A percentile compares a stretch with the other conserved stretches of the same genome.
phyloP scores from a whole-genome alignment of 2,888 invertebrate species.

The Nemotelus pantherinus region DNA sequence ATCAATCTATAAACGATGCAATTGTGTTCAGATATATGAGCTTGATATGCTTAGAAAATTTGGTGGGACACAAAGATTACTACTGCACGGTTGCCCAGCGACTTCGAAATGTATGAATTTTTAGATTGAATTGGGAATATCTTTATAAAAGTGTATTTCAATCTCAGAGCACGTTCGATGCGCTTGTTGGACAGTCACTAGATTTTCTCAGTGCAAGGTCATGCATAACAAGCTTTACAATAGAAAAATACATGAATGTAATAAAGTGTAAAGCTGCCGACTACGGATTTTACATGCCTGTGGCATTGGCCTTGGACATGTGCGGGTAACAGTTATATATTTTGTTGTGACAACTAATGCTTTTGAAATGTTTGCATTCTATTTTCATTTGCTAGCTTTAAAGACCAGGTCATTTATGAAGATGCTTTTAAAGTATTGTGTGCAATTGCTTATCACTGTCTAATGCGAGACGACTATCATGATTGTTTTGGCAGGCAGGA shows the following conservation, averaged over 20 bases:
- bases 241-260: conserved; percentile 16
- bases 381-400: neutral
- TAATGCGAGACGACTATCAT: conserved; percentile 25
- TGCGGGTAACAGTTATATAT: too few relatives aligned
- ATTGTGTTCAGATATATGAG: too few relatives aligned
- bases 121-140: neutral
- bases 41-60: conserved; percentile 28
- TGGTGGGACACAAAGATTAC: conserved; percentile 16
- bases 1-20: conserved; percentile 20
- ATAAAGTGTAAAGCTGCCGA: conserved; percentile 17
- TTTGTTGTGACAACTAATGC: too few relatives aligned
- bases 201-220: conserved; percentile 6
- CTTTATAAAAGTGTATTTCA: neutral
- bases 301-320: conserved; percentile 19
- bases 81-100: neutral
- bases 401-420: conserved; percentile 8
- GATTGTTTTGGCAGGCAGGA: conserved; percentile 20
- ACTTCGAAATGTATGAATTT: neutral
- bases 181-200: conserved; percentile 16
- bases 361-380: too few relatives aligned
- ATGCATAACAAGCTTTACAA: conserved; percentile 18
- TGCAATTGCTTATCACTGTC: conserved; percentile 16
- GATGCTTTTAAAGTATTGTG: conserved; percentile 12
- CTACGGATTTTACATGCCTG: conserved; percentile 32
- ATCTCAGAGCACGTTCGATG: conserved; percentile 3